Percentiles rank a stretch among this genome's conserved stretches.
Evolutionary conservation across 2,888 invertebrate genomes (phyloP).

Genomic region (Ditylenchus weischeri): DNA sequence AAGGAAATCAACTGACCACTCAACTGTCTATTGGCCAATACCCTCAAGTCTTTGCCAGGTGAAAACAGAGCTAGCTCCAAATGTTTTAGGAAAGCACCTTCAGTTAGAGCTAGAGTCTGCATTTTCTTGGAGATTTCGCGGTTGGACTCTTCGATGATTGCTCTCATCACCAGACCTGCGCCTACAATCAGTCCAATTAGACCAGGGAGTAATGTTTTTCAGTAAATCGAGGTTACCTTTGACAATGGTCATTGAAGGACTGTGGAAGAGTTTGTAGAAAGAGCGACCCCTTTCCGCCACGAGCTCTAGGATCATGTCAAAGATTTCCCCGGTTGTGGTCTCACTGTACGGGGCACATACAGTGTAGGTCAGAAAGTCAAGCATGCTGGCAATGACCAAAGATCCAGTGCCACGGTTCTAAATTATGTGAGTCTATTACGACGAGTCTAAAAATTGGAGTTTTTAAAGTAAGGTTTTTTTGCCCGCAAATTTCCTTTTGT

Average conservation of each 20-base stretch:
- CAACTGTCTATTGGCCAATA: constrained; percentile 70
- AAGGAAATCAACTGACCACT: constrained; percentile 88
- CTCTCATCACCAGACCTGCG: constrained; percentile 92
- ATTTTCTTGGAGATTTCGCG: constrained; percentile 66
- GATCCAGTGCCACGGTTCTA: constrained; percentile 89
- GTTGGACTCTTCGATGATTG: constrained; percentile 96
- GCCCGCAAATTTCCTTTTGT: too few relatives aligned
- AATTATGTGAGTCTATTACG: constrained; percentile 40
- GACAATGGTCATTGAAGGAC: constrained; percentile 91
- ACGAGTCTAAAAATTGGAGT: too few relatives aligned
- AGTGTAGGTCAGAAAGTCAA: constrained; percentile 94
- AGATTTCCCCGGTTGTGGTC: constrained; percentile 93
- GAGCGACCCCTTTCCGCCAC: constrained; percentile 86
- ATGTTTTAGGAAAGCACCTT: constrained; percentile 91
- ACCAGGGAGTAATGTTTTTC: not conserved
- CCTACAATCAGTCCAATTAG: constrained; percentile 28
- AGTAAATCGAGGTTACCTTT: constrained; percentile 69
- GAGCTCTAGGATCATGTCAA: constrained; percentile 70
- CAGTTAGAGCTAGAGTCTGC: constrained; percentile 87
- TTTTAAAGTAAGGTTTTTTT: too few relatives aligned
- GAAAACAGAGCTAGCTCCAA: constrained; percentile 84
- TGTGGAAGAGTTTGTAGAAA: constrained; percentile 86
- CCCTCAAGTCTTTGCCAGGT: constrained; percentile 72
- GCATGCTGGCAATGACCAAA: constrained; percentile 90
- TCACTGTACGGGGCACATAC: constrained; percentile 98